Evolutionary conservation across 1,140 invertebrate species (phyloP), one percentile per base, ranked within the genome.

Genomic region (Tribolium madens): DNA sequence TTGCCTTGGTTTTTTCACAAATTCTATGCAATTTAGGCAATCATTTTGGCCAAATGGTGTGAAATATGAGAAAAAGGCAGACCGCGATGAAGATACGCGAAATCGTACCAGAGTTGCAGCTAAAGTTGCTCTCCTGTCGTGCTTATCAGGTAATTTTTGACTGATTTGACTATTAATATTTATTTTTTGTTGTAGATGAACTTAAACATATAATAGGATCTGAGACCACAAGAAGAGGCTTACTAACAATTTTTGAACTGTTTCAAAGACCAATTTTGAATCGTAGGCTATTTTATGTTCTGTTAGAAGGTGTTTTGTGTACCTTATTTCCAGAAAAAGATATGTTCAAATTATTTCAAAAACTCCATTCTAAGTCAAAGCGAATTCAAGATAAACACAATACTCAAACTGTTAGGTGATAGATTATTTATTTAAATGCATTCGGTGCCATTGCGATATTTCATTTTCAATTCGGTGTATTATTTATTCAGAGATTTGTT

Each of bases 121-220:
- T 69, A 97, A 96, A 88, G 90, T 94, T 5, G 93, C 95, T 36
- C 87, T 97, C 53, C 86, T 97, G 3, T 93, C 94, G 0, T 92
- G 90, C 81, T 87, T 94, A 50, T 91, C 93, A 85, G 93, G 93
- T 93, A 88, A 83, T 82, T 47, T 10, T 47, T n/a, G n/a, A n/a
- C n/a, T n/a, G n/a, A n/a, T n/a, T n/a, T n/a, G n/a, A n/a, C n/a
- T n/a, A n/a, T n/a, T n/a, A n/a, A n/a, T 57, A 9, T 12, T 33
- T 64, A 50, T 42, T 78, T 86, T 76, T 79, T 91, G 84, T 83
- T 89, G 4, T 9, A 90, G 96, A 98, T 88, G 96, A 98, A 86
- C 86, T 98, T 64, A 93, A 95, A 83, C 94, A 96, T 85, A 93
- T 98, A 79, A 93, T 98, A 77, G 97, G 97, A 0, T 94, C 93